Evolutionary conservation across 2,888 invertebrate species (phyloP).

Genomic region (Lithophane leautieri): DNA sequence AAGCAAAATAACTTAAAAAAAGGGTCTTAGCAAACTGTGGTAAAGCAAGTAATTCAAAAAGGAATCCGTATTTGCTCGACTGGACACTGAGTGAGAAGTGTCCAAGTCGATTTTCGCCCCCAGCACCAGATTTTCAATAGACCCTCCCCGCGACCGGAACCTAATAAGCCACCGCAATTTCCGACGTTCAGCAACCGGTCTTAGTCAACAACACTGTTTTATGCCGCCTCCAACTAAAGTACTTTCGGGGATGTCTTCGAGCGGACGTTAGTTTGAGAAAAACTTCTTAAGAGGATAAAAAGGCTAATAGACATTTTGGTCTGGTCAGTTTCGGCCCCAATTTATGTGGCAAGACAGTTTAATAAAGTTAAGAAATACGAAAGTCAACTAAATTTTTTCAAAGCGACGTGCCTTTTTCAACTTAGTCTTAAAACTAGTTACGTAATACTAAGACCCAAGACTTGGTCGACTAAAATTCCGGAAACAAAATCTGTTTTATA

Average conservation of each 20-base stretch:
- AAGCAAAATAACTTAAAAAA: constrained; percentile 11
- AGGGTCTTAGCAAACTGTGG: constrained; percentile 14
- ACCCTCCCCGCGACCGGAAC: constrained; percentile 78
- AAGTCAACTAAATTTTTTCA: constrained; percentile 43
- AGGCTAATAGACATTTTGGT: constrained; percentile 52
- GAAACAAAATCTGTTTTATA: constrained; percentile 4
- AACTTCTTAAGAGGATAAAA: constrained; percentile 50
- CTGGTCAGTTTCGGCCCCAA: constrained; percentile 43
- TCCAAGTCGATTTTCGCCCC: constrained; percentile 75
- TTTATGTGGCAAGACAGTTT: constrained; percentile 44
- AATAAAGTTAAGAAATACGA: constrained; percentile 51
- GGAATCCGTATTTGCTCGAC: constrained; percentile 56
- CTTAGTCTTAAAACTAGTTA: constrained; percentile 46
- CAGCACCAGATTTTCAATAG: constrained; percentile 81
- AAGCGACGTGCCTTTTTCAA: constrained; percentile 17
- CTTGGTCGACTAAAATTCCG: constrained; percentile 12
- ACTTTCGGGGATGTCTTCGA: constrained; percentile 71
- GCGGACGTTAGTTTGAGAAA: constrained; percentile 55
- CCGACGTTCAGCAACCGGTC: constrained; percentile 78
- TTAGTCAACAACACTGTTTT: constrained; percentile 82
- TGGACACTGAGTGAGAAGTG: constrained; percentile 65
- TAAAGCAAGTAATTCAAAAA: constrained; percentile 36
- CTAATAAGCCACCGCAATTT: constrained; percentile 88
- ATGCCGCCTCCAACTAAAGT: constrained; percentile 77
- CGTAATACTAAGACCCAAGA: constrained; percentile 16